Evolutionary conservation across 2,888 invertebrate species (phyloP).

Genomic region (Heteromurus nitidus): DNA sequence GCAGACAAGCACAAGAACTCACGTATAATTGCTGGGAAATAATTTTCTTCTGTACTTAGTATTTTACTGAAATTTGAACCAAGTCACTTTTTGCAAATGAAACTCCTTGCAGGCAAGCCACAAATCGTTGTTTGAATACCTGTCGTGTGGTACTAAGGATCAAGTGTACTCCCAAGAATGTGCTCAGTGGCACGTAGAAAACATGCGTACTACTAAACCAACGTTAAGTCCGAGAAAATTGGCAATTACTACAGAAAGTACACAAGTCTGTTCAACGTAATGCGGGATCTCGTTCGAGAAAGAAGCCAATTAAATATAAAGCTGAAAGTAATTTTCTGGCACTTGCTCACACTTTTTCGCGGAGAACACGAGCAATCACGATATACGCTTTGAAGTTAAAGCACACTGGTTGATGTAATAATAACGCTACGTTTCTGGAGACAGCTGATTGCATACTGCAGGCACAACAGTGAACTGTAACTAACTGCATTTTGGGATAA

Average conservation of each 20-base stretch:
- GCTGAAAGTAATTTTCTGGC: background rate
- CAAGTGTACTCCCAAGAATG: background rate
- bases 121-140: background rate
- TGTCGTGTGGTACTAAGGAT: background rate
- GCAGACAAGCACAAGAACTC: no score
- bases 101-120: no score
- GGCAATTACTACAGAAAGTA: slow-evolving; percentile 32
- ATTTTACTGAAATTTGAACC: no score
- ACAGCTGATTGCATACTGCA: no score
- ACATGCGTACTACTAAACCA: background rate
- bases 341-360: background rate
- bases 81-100: no score
- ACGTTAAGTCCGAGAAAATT: slow-evolving; percentile 39
- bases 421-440: no score
- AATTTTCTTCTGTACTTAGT: no score
- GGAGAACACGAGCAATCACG: background rate
- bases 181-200: background rate
- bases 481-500: slow-evolving; percentile 25
- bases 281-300: background rate
- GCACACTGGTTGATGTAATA: no score
- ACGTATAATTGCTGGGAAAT: no score
- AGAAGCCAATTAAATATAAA: slow-evolving; percentile 10
- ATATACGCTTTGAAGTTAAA: no score
- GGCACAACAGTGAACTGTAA: no score
- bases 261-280: background rate